Evolutionary conservation across 2,888 invertebrate genomes (phyloP).

Genomic region (Drosophila kuntzei): DNA sequence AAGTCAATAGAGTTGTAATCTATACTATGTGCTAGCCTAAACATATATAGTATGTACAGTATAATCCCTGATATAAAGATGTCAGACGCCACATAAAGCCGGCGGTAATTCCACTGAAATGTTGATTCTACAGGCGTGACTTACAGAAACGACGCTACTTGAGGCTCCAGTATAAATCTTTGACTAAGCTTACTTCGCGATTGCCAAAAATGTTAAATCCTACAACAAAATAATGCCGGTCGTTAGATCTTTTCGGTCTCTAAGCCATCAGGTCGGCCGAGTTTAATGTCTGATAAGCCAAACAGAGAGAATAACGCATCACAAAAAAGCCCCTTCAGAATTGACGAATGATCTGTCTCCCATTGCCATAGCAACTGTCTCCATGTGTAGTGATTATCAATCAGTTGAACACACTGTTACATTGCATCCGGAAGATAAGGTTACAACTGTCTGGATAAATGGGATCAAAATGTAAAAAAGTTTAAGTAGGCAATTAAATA

Average conservation of each 20-base stretch:
- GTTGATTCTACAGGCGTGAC: conserved; percentile 62
- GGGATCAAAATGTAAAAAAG: neutral
- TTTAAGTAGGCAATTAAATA: conserved; percentile 27
- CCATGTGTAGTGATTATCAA: neutral
- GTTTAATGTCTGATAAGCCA: conserved; percentile 73
- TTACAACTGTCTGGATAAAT: neutral
- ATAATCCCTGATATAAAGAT: conserved; percentile 48
- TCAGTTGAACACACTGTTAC: neutral
- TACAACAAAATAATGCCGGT: conserved; percentile 38
- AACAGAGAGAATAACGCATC: conserved; percentile 40
- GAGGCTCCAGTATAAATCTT: conserved; percentile 59
- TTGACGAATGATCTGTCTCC: neutral
- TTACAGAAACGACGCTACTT: conserved; percentile 55
- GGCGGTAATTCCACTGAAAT: conserved; percentile 44
- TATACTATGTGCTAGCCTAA: conserved; percentile 57
- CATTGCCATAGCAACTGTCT: conserved; percentile 4
- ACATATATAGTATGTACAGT: conserved; percentile 21
- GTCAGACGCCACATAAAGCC: conserved; percentile 42
- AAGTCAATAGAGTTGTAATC: conserved; percentile 55
- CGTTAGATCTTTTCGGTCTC: conserved; percentile 14
- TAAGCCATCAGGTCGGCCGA: conserved; percentile 41
- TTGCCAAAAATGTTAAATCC: conserved; percentile 30
- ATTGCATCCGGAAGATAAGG: neutral
- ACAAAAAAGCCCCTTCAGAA: conserved; percentile 21
- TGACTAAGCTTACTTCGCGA: conserved; percentile 37